Percentiles rank a stretch among this genome's conserved stretches.
Conservation (phyloP, 2,888 invertebrate genomes). For the Gymnocheta viridis region DNA sequence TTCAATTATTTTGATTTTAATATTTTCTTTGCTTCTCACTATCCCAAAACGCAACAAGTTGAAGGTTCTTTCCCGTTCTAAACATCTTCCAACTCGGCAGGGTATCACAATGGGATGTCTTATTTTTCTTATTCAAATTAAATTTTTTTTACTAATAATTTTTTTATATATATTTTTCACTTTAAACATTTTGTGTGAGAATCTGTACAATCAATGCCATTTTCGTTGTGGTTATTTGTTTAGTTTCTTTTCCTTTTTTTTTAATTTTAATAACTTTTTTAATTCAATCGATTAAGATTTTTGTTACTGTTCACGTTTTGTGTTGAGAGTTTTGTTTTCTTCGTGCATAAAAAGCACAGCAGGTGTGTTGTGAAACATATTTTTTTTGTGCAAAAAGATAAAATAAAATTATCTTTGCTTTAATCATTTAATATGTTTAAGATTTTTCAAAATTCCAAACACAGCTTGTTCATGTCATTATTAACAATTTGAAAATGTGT, state of each 20-base stretch:
- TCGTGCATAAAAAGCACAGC: constrained; percentile 77
- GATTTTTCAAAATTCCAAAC: constrained; percentile 47
- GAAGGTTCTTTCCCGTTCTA: constrained; percentile 23
- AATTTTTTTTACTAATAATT: constrained; percentile 60
- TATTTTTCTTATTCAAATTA: constrained; percentile 73
- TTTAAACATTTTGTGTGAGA: constrained; percentile 30
- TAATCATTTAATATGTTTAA: constrained; percentile 2
- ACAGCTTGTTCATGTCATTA: constrained; percentile 57
- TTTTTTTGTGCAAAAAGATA: constrained; percentile 1
- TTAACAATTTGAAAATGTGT: constrained; percentile 49
- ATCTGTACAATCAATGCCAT: constrained; percentile 25
- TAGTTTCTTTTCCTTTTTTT: constrained; percentile 23
- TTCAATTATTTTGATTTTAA: constrained; percentile 16
- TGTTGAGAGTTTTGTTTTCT: constrained; percentile 68
- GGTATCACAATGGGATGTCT: constrained; percentile 73
- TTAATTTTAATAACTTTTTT: constrained; percentile 71
- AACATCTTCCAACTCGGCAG: constrained; percentile 73
- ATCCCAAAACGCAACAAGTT: constrained; percentile 43
- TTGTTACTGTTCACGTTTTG: constrained; percentile 39
- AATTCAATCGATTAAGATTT: constrained; percentile 77
- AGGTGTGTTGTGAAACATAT: constrained; percentile 53
- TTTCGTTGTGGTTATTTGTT: constrained; percentile 21
- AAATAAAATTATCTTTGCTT: neutral
- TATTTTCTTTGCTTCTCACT: neutral
- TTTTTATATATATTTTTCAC: neutral